phyloP scores from a whole-genome alignment of 2,797 vertebrate genomes.

The Poecilia picta region DNA sequence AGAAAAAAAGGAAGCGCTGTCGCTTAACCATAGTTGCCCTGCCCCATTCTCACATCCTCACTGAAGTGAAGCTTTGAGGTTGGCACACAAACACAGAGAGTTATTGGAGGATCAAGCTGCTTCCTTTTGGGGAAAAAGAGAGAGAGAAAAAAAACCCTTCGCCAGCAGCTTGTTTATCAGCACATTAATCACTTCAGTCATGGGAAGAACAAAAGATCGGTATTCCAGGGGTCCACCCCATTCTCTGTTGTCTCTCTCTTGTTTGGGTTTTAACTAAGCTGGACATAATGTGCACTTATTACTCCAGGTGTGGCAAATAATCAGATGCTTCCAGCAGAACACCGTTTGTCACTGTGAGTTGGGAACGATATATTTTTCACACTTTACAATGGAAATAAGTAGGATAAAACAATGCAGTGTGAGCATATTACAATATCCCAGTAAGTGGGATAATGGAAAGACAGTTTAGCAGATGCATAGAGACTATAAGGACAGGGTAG shows the following conservation, averaged over 20 bases:
- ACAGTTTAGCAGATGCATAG: too few species aligned
- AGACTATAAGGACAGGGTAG: too few species aligned
- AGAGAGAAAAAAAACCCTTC: constrained; percentile 27
- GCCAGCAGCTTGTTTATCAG: constrained; percentile 30
- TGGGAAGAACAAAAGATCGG: constrained; percentile 29
- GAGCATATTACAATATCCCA: neutral
- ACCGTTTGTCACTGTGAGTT: neutral
- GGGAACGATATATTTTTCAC: neutral
- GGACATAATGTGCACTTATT: neutral
- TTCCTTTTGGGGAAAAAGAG: constrained; percentile 42
- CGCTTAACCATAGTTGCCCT: neutral
- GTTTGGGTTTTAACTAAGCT: constrained; percentile 9
- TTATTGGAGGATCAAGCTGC: constrained; percentile 14
- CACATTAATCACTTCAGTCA: constrained; percentile 37
- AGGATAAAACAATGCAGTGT: neutral
- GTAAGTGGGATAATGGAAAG: too few species aligned
- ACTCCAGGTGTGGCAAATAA: neutral
- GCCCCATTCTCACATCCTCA: neutral
- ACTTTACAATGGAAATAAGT: neutral
- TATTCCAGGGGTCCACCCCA: constrained; percentile 10
- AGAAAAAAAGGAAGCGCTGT: constrained; percentile 2
- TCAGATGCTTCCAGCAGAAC: neutral
- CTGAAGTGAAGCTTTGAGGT: neutral
- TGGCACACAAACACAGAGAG: constrained; percentile 11
- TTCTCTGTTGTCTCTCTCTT: constrained; percentile 6